Conservation (phyloP, 2,888 invertebrate species). For the Melanchra persicariae region DNA sequence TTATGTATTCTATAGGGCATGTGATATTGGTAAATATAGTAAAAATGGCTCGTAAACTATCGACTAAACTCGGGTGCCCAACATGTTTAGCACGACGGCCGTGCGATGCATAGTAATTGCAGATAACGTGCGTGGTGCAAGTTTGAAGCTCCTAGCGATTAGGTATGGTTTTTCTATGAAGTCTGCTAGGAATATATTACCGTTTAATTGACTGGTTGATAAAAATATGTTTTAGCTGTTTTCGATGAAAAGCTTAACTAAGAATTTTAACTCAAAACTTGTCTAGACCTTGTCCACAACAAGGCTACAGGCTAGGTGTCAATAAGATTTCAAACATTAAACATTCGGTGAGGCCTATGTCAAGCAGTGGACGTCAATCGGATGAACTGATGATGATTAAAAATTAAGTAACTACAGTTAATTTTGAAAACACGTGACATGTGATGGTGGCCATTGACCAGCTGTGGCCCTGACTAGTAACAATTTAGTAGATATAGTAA, state of each 20-base stretch:
- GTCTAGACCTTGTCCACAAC: background rate
- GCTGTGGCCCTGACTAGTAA: background rate
- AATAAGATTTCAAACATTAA: background rate
- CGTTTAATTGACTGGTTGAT: no score
- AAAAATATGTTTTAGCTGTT: background rate
- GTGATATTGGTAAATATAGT: constrained; percentile 59
- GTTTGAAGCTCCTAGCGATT: constrained; percentile 46
- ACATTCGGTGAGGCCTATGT: no score
- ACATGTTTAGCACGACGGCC: constrained; percentile 67
- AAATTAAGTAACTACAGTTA: no score
- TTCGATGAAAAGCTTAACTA: background rate
- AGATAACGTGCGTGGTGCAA: constrained; percentile 62
- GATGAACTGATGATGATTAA: no score
- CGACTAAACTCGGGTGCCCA: constrained; percentile 68
- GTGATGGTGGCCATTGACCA: background rate
- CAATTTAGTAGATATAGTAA: background rate
- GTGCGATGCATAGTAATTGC: constrained; percentile 73
- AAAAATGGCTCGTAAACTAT: constrained; percentile 65
- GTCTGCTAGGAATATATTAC: no score
- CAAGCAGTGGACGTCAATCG: no score
- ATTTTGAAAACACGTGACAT: background rate
- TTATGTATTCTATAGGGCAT: constrained; percentile 51
- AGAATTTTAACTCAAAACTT: background rate
- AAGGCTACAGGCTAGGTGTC: background rate
- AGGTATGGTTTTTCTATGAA: background rate